phyloP scores from a whole-genome alignment of 2,888 invertebrate species.

The Gastrophysa polygoni region DNA sequence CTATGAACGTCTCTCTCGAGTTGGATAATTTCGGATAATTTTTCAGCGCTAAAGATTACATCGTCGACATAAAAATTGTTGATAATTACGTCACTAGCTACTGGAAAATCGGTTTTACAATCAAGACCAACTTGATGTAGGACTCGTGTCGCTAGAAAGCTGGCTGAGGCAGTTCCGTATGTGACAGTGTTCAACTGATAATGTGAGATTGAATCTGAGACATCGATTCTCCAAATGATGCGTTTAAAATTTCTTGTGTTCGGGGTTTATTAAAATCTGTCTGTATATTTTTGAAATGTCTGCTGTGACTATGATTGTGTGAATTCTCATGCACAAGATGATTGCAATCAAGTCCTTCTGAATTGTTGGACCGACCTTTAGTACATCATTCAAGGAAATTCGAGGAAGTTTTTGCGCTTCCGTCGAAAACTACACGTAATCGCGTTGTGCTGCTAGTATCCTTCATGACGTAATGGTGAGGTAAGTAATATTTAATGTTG shows the following conservation, averaged over 20 bases:
- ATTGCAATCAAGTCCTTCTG: conserved; percentile 31
- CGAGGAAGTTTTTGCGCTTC: conserved; percentile 6
- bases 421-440: conserved; percentile 24
- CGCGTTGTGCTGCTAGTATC: conserved; percentile 19
- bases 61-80: conserved; percentile 29
- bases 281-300: conserved; percentile 37
- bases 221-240: conserved; percentile 30
- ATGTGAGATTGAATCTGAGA: conserved; percentile 7
- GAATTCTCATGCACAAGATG: conserved; percentile 22
- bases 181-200: conserved; percentile 30
- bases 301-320: conserved; percentile 29
- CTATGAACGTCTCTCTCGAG: background rate
- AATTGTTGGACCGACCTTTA: conserved; percentile 25
- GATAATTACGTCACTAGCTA: conserved; percentile 14
- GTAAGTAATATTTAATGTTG: conserved; percentile 8
- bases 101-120: conserved; percentile 4
- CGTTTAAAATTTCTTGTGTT: conserved; percentile 25
- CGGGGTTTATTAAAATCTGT: conserved; percentile 22
- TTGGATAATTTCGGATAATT: conserved; percentile 5
- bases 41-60: background rate
- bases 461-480: conserved; percentile 12
- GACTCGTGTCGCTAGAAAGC: conserved; percentile 28
- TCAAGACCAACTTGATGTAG: conserved; percentile 21
- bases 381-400: conserved; percentile 21
- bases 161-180: conserved; percentile 31